A percentile compares a stretch with the other conserved stretches of the same genome.
These are phyloP conservation scores for Hiodon alosoides DNA, from an alignment of 2,113 vertebrate genomes.

Conservation along the genomic window DNA sequence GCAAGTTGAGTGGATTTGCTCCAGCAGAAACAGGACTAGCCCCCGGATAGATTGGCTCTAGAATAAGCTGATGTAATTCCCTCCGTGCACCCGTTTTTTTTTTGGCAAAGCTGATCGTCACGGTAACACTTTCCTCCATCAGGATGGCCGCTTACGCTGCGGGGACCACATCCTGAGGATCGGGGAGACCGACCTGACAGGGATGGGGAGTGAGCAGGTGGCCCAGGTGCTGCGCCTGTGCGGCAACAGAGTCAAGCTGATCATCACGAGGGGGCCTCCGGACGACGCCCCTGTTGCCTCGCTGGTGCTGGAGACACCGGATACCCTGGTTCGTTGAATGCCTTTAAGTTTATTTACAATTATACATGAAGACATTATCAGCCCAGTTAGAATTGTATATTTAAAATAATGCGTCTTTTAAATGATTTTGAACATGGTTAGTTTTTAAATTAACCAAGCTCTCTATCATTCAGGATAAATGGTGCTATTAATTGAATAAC, in stretches of 20 bases:
- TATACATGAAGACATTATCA: background rate
- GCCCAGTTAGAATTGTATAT: background rate
- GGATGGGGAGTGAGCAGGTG: conserved; percentile 89
- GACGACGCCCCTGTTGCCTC: conserved; percentile 59
- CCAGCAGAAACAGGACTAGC: too few relatives aligned
- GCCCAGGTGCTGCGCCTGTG: conserved; percentile 84
- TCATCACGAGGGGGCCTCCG: conserved; percentile 76
- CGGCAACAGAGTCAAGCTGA: conserved; percentile 78
- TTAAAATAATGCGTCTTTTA: background rate
- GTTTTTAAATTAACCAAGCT: too few relatives aligned
- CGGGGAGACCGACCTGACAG: conserved; percentile 77
- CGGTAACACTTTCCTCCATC: background rate
- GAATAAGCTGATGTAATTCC: background rate
- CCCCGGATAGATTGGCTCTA: background rate
- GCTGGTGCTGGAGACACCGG: conserved; percentile 46
- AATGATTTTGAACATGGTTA: background rate
- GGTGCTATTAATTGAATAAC: too few relatives aligned
- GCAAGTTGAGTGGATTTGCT: too few relatives aligned
- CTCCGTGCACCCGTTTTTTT: background rate
- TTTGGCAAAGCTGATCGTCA: background rate
- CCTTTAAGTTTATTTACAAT: background rate
- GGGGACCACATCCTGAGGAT: conserved; percentile 90
- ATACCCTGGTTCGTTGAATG: background rate
- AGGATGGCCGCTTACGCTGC: conserved; percentile 83
- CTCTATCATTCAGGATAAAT: too few relatives aligned